These are phyloP conservation scores for Callosobruchus maculatus DNA, from an alignment of 2,888 invertebrate species.

Conservation along the genomic window DNA sequence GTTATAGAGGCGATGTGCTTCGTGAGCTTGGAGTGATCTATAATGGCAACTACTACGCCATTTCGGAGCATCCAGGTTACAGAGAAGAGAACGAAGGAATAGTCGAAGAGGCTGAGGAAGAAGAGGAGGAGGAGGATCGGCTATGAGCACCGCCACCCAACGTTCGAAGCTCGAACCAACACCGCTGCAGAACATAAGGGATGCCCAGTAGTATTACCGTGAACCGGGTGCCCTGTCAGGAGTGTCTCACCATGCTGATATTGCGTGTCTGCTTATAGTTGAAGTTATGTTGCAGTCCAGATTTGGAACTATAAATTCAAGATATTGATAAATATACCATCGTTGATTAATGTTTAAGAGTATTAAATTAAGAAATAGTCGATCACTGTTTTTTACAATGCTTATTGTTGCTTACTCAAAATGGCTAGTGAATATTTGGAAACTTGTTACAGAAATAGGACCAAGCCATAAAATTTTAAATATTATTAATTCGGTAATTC, in stretches of 20 bases:
- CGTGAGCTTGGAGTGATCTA: slow-evolving; percentile 91
- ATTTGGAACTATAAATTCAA: no score
- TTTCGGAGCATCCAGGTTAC: slow-evolving; percentile 92
- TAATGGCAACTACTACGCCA: slow-evolving; percentile 92
- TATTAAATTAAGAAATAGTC: no score
- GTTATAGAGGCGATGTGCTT: slow-evolving; percentile 69
- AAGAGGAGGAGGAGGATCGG: slow-evolving; percentile 71
- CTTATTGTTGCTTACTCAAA: no score
- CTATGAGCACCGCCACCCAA: slow-evolving; percentile 35
- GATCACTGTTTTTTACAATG: no score
- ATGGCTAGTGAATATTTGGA: no score
- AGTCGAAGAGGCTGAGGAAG: slow-evolving; percentile 79
- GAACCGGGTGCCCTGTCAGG: not conserved
- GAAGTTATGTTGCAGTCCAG: no score
- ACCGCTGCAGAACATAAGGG: not conserved
- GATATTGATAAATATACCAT: no score
- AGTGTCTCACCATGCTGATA: not conserved
- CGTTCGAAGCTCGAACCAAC: not conserved
- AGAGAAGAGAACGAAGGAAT: slow-evolving; percentile 86
- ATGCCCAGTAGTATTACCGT: not conserved
- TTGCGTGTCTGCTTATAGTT: no score
- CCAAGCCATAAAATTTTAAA: no score
- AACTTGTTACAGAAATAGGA: no score
- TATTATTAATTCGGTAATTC: no score
- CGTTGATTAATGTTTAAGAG: no score